Conservation (phyloP, 2,797 vertebrate species). For the Pipistrellus nathusii region DNA sequence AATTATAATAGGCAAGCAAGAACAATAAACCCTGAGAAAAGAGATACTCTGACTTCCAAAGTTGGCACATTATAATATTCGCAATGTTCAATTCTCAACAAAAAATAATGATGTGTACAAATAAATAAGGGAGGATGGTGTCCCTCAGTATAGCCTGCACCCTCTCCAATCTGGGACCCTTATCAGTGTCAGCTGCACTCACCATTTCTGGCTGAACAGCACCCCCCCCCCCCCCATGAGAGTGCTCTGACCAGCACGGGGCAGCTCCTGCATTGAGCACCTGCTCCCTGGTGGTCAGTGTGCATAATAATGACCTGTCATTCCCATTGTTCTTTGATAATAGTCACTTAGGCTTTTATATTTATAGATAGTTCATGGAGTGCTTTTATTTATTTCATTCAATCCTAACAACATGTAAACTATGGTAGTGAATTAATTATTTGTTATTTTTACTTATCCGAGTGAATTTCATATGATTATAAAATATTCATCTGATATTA, state of each 20-base stretch:
- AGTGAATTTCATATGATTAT: conserved; percentile 66
- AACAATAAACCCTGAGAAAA: neutral
- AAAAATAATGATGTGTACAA: neutral
- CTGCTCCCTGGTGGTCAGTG: too few species aligned
- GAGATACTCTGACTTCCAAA: neutral
- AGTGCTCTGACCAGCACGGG: too few species aligned
- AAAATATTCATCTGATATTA: conserved; percentile 76
- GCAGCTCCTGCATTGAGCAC: too few species aligned
- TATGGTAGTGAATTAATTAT: conserved; percentile 68
- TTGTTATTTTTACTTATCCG: conserved; percentile 70
- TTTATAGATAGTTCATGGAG: neutral
- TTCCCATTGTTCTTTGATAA: rapidly evolving
- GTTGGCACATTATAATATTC: neutral
- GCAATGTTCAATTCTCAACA: neutral
- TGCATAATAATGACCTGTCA: too few species aligned
- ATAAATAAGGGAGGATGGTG: neutral
- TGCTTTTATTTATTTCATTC: conserved; percentile 56
- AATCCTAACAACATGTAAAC: conserved; percentile 62
- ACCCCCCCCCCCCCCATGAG: too few species aligned
- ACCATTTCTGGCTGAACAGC: too few species aligned
- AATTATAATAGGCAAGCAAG: neutral
- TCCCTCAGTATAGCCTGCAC: too few species aligned
- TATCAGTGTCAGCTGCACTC: too few species aligned
- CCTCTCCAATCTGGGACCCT: too few species aligned
- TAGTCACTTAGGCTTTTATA: too few species aligned